Evolutionary conservation across 2,888 invertebrate genomes (phyloP), one percentile per base, ranked within the genome.

Genomic region (Deilephila elpenor): DNA sequence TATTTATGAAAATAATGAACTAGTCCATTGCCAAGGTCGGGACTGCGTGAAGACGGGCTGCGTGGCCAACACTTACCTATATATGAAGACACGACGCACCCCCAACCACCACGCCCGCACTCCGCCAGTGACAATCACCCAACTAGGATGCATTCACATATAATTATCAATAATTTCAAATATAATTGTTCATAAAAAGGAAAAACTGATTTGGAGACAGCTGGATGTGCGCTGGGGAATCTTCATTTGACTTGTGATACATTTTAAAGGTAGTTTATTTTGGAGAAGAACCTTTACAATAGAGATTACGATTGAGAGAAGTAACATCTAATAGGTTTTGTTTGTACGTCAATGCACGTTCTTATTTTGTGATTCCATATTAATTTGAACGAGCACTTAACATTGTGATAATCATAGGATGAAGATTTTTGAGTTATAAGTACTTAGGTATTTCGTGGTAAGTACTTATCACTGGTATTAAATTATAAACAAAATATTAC

Each of bases 1-100:
- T 72, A 78, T 77, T 80, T 77, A 75, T 75, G 75, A 78, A 78
- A 79, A 81, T 72, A 75, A 75, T 78, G 75, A 82, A 85, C 86
- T 82, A 86, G 89, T 88, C 91, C 93, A 93, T 90, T 89, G 88
- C 90, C 93, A 93, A 94, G 93, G 93, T 92, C 88, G 92, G 83
- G 82, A 84, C 85, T 86, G 85, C 80, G 81, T 82, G 86, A 93
- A 93, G 91, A 92, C 91, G 88, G 82, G 77, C 79, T 83, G 84
- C 79, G 78, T 81, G 83, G 79, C 86, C 87, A 89, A 84, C 88
- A 89, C 91, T 86, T 84, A 89, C 88, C 89, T 94, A 93, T 94
- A 91, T 94, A 94, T 93, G 91, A 91, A 91, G 91, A 80, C 92
- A 91, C 90, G 91, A 89, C 83, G 78, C 86, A 86, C 84, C 83